Conservation (phyloP, 1,140 invertebrate species). For the Lithobius niger region DNA sequence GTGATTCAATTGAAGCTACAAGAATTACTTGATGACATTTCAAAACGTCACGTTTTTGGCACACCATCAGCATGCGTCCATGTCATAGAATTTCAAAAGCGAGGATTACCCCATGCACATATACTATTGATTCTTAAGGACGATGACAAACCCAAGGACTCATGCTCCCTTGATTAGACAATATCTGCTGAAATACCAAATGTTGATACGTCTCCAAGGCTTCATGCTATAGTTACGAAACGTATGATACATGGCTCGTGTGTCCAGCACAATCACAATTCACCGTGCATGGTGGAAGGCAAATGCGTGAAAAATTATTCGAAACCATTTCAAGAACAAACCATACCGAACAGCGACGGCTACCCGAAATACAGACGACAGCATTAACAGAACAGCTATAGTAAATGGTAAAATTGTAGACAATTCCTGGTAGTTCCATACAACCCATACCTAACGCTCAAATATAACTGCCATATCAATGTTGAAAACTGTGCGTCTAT, state of each 20-base stretch:
- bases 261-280: constrained; percentile 31
- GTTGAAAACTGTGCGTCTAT: neutral
- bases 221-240: constrained; percentile 16
- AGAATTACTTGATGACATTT: constrained; percentile 23
- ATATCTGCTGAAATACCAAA: constrained; percentile 23
- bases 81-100: constrained; percentile 27
- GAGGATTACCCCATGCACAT: constrained; percentile 32
- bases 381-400: neutral
- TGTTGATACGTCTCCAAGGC: constrained; percentile 9
- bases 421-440: neutral
- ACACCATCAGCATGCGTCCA: constrained; percentile 24
- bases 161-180: neutral
- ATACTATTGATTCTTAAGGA: constrained; percentile 23
- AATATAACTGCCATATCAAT: neutral
- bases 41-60: constrained; percentile 25
- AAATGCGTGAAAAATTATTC: constrained; percentile 35
- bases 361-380: constrained; percentile 30
- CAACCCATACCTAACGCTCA: neutral
- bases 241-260: constrained; percentile 43
- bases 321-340: constrained; percentile 24
- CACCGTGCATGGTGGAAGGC: constrained; percentile 35
- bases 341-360: constrained; percentile 27
- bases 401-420: neutral
- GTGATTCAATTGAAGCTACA: constrained; percentile 31
- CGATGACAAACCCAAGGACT: constrained; percentile 1